Conservation (phyloP, 2,113 vertebrate genomes). For the Corapipo altera region DNA sequence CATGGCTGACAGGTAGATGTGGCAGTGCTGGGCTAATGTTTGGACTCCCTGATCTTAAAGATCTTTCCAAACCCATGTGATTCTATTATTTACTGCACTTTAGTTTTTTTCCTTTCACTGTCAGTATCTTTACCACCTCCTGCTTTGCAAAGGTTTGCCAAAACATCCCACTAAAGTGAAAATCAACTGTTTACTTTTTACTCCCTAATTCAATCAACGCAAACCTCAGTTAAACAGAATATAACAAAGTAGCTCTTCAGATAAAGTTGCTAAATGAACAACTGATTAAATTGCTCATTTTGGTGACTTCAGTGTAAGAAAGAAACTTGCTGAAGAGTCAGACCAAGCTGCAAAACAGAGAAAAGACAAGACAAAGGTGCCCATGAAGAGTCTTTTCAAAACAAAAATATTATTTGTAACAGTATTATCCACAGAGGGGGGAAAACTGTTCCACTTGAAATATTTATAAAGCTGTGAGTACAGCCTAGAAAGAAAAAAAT, state of each 20-base stretch:
- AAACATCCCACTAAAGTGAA: background rate
- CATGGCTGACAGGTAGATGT: background rate
- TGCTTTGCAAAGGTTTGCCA: background rate
- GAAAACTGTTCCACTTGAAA: background rate
- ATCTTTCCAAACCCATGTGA: background rate
- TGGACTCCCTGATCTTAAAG: background rate
- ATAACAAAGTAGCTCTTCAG: background rate
- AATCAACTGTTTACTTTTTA: background rate
- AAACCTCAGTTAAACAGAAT: background rate
- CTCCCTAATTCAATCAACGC: background rate
- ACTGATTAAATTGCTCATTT: background rate
- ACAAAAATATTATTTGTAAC: background rate
- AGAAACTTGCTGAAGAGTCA: background rate
- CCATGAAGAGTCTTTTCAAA: background rate
- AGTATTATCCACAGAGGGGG: background rate
- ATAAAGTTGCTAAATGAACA: background rate
- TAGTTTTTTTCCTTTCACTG: background rate
- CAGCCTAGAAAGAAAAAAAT: background rate
- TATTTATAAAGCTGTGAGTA: background rate
- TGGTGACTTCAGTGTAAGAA: background rate
- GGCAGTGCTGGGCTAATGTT: background rate
- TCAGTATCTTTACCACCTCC: background rate
- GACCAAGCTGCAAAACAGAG: background rate
- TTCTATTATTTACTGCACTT: background rate
- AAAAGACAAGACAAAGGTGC: background rate